Percentiles rank a stretch among this genome's conserved stretches.
These are phyloP conservation scores for Neoitamus cyanurus DNA, from an alignment of 2,888 invertebrate species.

Conservation along the genomic window DNA sequence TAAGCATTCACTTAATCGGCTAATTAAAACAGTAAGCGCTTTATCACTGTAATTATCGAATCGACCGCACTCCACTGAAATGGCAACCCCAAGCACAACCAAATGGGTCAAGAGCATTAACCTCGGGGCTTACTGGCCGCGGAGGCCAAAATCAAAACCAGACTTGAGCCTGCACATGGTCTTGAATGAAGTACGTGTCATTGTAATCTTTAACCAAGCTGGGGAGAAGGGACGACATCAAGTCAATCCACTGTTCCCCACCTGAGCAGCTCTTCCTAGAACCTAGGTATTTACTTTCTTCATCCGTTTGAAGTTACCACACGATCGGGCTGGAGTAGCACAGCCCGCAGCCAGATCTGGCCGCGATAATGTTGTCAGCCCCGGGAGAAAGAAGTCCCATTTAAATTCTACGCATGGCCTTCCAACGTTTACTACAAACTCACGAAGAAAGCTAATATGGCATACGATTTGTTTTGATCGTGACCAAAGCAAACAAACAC, in stretches of 20 bases:
- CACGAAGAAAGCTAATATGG: slow-evolving; percentile 13
- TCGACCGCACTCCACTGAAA: neutral
- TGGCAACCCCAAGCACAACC: neutral
- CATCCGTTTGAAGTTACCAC: neutral
- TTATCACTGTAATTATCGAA: neutral
- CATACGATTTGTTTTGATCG: slow-evolving; percentile 36
- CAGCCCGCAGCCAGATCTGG: neutral
- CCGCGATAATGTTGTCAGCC: neutral
- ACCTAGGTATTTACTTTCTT: slow-evolving; percentile 13
- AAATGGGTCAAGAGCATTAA: slow-evolving; percentile 15
- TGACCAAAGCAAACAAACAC: slow-evolving; percentile 6
- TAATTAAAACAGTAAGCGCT: neutral
- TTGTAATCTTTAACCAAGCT: neutral
- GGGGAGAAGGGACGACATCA: neutral
- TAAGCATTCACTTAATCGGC: neutral
- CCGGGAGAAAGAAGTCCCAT: neutral
- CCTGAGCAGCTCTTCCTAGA: neutral
- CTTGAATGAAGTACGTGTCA: neutral
- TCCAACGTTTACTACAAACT: slow-evolving; percentile 28
- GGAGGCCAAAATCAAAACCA: slow-evolving; percentile 2
- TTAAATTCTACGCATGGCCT: slow-evolving; percentile 38
- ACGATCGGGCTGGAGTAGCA: neutral
- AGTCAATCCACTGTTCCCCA: neutral
- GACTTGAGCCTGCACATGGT: neutral
- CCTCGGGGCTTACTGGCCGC: slow-evolving; percentile 1